These are phyloP conservation scores for Pentamera pediparva DNA, from an alignment of 53 echinoderm and acorn worm genomes.

Conservation along the genomic window DNA sequence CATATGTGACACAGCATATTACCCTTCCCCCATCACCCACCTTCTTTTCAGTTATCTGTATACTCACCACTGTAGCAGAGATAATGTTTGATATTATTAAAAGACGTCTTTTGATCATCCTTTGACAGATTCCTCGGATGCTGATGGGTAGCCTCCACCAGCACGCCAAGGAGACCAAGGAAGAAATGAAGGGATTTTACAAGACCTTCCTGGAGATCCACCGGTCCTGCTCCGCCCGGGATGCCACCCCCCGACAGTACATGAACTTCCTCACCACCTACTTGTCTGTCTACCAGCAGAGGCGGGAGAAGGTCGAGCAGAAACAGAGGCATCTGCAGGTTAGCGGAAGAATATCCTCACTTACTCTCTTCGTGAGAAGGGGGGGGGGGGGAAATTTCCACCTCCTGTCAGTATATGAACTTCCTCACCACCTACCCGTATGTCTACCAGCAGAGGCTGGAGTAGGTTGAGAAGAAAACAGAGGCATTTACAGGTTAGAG, in stretches of 20 bases:
- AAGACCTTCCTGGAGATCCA: conserved; percentile 94
- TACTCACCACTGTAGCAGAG: too few relatives aligned
- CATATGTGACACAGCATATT: too few relatives aligned
- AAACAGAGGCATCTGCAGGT: conserved; percentile 95
- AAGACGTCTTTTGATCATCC: too few relatives aligned
- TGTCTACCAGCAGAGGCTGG: conserved; percentile 83
- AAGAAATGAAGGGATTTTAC: conserved; percentile 69
- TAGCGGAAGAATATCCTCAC: too few relatives aligned
- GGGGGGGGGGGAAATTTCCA: too few relatives aligned
- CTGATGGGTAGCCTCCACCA: conserved; percentile 52
- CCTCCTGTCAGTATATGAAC: conserved; percentile 94
- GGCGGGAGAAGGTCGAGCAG: conserved; percentile 82
- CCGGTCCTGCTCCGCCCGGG: conserved; percentile 53
- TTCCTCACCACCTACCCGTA: conserved; percentile 87
- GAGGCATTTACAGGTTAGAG: conserved; percentile 95
- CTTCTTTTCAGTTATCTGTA: too few relatives aligned
- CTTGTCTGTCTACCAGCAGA: conserved; percentile 77
- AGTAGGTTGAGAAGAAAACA: conserved; percentile 84
- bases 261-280: conserved; percentile 94
- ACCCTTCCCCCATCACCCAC: too few relatives aligned
- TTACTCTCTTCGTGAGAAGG: too few relatives aligned
- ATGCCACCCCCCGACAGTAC: conserved; percentile 94
- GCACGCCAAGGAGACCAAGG: conserved; percentile 57
- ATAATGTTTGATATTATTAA: too few relatives aligned
- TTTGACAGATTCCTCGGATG: conserved; percentile 80